A percentile compares a stretch with the other conserved stretches of the same genome.
Evolutionary conservation across 1,140 invertebrate species (phyloP).

Genomic region (Aphaenogaster ashmeadi): DNA sequence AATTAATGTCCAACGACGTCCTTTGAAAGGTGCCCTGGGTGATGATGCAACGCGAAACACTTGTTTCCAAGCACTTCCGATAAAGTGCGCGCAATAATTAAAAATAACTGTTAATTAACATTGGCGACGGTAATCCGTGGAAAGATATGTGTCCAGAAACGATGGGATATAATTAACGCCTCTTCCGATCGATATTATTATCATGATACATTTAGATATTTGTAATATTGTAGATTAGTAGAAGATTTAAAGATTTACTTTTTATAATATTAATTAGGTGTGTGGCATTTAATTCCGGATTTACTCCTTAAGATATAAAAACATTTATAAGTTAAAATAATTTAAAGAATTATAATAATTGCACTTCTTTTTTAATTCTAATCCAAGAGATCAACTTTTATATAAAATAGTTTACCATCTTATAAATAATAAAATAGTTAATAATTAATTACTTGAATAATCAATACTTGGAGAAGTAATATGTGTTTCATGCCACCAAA

Average conservation of each 20-base stretch:
- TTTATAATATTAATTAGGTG: background rate
- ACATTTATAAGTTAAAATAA: background rate
- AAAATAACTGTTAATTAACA: slow-evolving; percentile 70
- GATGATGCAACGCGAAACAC: slow-evolving; percentile 56
- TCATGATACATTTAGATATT: background rate
- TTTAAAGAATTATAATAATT: background rate
- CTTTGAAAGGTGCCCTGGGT: slow-evolving; percentile 64
- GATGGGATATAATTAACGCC: background rate
- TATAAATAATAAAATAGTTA: background rate
- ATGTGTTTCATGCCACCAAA: background rate
- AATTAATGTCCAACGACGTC: slow-evolving; percentile 84
- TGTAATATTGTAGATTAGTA: background rate
- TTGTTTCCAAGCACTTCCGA: slow-evolving; percentile 38
- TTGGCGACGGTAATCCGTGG: background rate
- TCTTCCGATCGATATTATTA: background rate
- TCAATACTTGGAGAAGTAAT: background rate
- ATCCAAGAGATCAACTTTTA: too few relatives aligned
- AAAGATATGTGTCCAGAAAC: background rate
- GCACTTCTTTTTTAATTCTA: background rate
- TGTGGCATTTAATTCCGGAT: background rate
- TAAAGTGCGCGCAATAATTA: slow-evolving; percentile 8
- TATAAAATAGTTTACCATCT: background rate
- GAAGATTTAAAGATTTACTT: slow-evolving; percentile 2
- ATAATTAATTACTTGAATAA: background rate
- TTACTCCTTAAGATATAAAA: background rate